A percentile compares a stretch with the other conserved stretches of the same genome.
phyloP scores from a whole-genome alignment of 2,888 invertebrate genomes.

The Dicroscelio sp. region DNA sequence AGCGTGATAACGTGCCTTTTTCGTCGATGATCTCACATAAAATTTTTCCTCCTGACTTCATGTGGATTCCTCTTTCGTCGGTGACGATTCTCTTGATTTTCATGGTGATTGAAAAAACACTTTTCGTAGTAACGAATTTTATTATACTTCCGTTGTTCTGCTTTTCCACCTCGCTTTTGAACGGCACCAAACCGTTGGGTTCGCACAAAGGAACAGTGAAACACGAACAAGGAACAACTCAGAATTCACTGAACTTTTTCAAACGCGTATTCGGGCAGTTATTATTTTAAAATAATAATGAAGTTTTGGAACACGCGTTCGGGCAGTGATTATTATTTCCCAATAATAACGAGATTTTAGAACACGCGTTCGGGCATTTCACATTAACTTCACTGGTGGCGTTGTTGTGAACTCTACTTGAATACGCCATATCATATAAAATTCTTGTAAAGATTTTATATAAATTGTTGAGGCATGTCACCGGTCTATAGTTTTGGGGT shows the following conservation, averaged over 20 bases:
- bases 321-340: no score
- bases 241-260: no score
- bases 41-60: background rate
- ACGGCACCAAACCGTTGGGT: background rate
- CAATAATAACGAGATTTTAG: no score
- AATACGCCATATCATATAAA: no score
- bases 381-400: background rate
- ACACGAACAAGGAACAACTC: no score
- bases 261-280: no score
- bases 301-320: no score
- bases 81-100: background rate
- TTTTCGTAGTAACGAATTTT: background rate
- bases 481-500: no score
- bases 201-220: no score
- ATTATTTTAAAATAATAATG: no score
- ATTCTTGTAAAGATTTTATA: no score
- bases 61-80: background rate
- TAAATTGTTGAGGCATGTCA: no score
- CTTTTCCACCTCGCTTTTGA: background rate
- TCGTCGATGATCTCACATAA: background rate
- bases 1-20: background rate
- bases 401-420: background rate
- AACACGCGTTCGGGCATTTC: slow-evolving; percentile 7
- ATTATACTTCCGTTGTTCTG: background rate
- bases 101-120: background rate